Evolutionary conservation across 2,797 vertebrate species (phyloP), one percentile per base, ranked within the genome.

Genomic region (Hippoglossus hippoglossus): DNA sequence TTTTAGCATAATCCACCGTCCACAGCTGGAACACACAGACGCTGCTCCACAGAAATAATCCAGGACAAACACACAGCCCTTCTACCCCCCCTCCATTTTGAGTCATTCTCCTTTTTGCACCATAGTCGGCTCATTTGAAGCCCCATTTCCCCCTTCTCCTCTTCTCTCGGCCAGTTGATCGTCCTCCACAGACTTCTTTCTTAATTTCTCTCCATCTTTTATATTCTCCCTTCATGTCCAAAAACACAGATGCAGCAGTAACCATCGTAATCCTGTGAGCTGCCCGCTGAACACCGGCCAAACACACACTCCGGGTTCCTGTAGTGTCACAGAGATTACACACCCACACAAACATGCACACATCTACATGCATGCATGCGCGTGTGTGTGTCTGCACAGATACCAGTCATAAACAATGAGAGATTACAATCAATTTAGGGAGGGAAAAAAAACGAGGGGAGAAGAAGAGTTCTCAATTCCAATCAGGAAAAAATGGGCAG

Each of bases 191-290:
- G 52, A 26, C 57, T 16, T 77, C 18, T 58, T 72, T 57, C 31
- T 66, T 50, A 4, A n/a, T 76, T 47, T 73, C 34, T 39, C 47
- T 59, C 50, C 52, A 36, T 72, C 25, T 24, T 59, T 81, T 67
- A 71, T 36, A 44, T 66, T 79, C 66, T 73, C 36, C 59, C 69
- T 25, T 73, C 58, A 68, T 87, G 71, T 83, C 65, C 77, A 74
- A 82, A 82, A 84, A 81, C 81, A 78, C 64, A 90, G 75, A 89
- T 70, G 67, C 73, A 82, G 67, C 69, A 80, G 79, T 59, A 73
- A 69, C 73, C 88, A 87, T 76, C 70, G 71, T 92, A 92, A 93
- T 93, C 92, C 90, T 73, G 81, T 91, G 90, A 90, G 84, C 91
- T 86, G 86, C 78, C 68, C n/a, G 51, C 78, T 92, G 90, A 92